Percentiles rank a stretch among this genome's conserved stretches.
Evolutionary conservation across 2,113 vertebrate genomes (phyloP).

Genomic region (Dipodomys merriami): DNA sequence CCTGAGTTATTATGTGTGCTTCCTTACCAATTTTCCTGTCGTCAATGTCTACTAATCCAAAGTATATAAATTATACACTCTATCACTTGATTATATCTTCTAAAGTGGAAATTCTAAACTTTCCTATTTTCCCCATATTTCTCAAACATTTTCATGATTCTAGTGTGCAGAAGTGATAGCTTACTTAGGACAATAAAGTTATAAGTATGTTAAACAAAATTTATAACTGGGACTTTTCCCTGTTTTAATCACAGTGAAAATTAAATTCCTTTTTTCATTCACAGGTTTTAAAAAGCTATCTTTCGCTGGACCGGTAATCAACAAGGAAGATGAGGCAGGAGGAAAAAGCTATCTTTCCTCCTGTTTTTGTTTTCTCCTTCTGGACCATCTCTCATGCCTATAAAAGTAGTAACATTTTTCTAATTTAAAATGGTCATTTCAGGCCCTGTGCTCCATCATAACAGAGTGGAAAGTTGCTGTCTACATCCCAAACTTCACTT

Average conservation of each 20-base stretch:
- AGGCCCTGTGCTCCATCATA: background rate
- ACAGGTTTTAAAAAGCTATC: background rate
- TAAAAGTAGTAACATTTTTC: background rate
- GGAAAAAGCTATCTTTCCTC: background rate
- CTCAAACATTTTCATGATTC: background rate
- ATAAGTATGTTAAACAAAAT: background rate
- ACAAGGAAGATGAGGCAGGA: too few relatives aligned
- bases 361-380: background rate
- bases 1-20: background rate
- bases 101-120: conserved; percentile 5
- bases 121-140: background rate
- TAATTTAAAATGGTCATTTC: background rate
- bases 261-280: background rate
- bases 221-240: background rate
- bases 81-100: background rate
- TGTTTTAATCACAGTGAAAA: background rate
- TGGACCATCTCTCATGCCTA: background rate
- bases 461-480: background rate
- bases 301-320: too few relatives aligned
- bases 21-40: background rate
- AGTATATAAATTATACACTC: background rate
- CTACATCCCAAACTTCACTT: rapidly evolving
- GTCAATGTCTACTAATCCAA: background rate
- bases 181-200: background rate
- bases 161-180: background rate